phyloP scores from a whole-genome alignment of 1,140 invertebrate species.

The Aphidius gifuensis region DNA sequence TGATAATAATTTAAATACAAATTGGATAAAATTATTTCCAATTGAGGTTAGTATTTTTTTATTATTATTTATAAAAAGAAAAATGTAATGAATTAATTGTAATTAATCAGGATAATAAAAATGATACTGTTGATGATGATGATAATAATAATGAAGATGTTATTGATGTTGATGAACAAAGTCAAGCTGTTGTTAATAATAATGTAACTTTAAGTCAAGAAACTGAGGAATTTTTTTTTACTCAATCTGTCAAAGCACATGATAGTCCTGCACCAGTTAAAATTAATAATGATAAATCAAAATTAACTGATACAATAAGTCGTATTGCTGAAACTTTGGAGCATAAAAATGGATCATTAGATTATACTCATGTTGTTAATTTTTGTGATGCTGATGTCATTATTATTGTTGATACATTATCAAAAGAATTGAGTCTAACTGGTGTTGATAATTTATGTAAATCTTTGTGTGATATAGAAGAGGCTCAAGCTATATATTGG shows the following conservation, averaged over 20 bases:
- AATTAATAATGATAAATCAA: not conserved
- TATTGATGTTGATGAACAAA: not conserved
- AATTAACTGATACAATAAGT: constrained; percentile 14
- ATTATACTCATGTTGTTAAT: constrained; percentile 28
- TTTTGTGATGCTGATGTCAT: constrained; percentile 28
- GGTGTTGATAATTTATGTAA: constrained; percentile 37
- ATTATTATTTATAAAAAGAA: not conserved
- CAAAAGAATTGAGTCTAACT: constrained; percentile 26
- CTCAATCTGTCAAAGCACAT: constrained; percentile 8
- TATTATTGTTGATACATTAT: constrained; percentile 26
- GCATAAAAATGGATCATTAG: constrained; percentile 14
- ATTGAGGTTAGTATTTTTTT: constrained; percentile 12
- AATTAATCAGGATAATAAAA: no score
- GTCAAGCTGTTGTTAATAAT: not conserved
- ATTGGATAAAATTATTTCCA: constrained; percentile 8
- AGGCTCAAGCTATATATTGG: constrained; percentile 31
- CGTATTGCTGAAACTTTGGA: constrained; percentile 21
- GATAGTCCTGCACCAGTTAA: not conserved
- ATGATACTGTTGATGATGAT: not conserved
- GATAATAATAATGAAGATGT: not conserved
- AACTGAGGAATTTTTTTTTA: constrained; percentile 21
- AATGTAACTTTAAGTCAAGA: not conserved
- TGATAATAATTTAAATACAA: not conserved
- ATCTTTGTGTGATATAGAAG: constrained; percentile 28
- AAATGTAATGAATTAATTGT: no score